phyloP scores from a whole-genome alignment of 2,888 invertebrate genomes.

The Automeris io region DNA sequence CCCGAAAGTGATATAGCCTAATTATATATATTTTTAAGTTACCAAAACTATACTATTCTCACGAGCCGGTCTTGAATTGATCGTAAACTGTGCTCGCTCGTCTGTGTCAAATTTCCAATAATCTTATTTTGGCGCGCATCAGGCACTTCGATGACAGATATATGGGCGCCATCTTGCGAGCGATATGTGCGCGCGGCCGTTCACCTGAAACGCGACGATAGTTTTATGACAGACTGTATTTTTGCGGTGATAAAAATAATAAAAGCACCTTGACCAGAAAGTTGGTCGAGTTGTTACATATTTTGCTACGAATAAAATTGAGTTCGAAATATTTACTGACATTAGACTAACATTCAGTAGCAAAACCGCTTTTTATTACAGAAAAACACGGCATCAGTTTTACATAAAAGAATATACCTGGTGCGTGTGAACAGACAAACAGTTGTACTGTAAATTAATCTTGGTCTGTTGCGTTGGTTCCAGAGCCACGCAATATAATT shows the following conservation, averaged over 20 bases:
- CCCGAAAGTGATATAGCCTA: background rate
- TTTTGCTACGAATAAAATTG: background rate
- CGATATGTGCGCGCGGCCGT: slow-evolving; percentile 60
- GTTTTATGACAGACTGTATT: slow-evolving; percentile 59
- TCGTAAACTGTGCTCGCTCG: slow-evolving; percentile 60
- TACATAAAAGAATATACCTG: too few relatives aligned
- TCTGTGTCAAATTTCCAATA: slow-evolving; percentile 72
- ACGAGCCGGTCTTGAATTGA: slow-evolving; percentile 38
- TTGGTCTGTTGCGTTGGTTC: too few relatives aligned
- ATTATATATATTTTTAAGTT: background rate
- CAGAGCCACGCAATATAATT: too few relatives aligned
- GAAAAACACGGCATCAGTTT: too few relatives aligned
- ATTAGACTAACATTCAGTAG: too few relatives aligned
- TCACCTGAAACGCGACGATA: slow-evolving; percentile 68
- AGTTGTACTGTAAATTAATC: too few relatives aligned
- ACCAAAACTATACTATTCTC: slow-evolving; percentile 12
- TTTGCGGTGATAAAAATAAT: slow-evolving; percentile 63
- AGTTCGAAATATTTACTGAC: background rate
- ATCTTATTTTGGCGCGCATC: slow-evolving; percentile 77
- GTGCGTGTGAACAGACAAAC: too few relatives aligned
- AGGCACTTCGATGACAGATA: slow-evolving; percentile 67
- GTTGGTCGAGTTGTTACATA: slow-evolving; percentile 26
- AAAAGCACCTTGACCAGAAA: slow-evolving; percentile 56
- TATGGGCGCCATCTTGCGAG: slow-evolving; percentile 66
- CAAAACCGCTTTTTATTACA: too few relatives aligned